Base-by-base conservation (phyloP, 2,888 invertebrate genomes). In the Shargacucullia verbasci region DNA sequence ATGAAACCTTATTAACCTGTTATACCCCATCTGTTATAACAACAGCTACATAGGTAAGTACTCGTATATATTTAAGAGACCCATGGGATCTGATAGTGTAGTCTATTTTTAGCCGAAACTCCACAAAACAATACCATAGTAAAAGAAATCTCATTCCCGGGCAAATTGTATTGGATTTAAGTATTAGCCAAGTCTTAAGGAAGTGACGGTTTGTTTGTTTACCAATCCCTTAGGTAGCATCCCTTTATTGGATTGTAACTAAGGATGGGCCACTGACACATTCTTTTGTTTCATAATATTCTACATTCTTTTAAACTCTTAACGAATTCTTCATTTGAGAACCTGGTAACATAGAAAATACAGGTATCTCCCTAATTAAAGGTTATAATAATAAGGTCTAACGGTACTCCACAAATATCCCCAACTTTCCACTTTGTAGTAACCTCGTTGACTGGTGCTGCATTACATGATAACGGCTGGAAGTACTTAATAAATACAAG, bases 131-230 rank as follows among this genome's bases (percentile, higher is more conserved):
- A 39, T 37, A 49, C 15, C 37, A 7, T 20, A 39, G 29, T 40
- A 37, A 57, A 63, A 56, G n/a, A 55, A 47, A 57, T 15, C 38
- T 70, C 15, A 38, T 70, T 49, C 20, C 9, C 7, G 20, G 12
- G 43, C 31, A 69, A 37, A 70, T 57, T 57, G 27, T 47, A 31
- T 52, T 34, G 40, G 47, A 64, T 64, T 52, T 48, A 52, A 70
- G 40, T 45, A 31, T 61, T 53, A 25, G 27, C 9, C 11, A 38
- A 52, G 46, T 47, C n/a, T 37, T 41, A 46, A 31, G 38, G 70
- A 55, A 31, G 41, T 33, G 45, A 27, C n/a, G 12, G 46, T 27
- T 46, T 49, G 64, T 49, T 62, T 56, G 35, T 41, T 45, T 55
- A 35, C 41, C 0, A 15, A 31, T 49, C 48, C 40, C 48, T 25